Percentiles rank a stretch among this genome's conserved stretches.
These are phyloP conservation scores for Drosophila parabipectinata DNA, from an alignment of 1,140 invertebrate species.

Conservation along the genomic window DNA sequence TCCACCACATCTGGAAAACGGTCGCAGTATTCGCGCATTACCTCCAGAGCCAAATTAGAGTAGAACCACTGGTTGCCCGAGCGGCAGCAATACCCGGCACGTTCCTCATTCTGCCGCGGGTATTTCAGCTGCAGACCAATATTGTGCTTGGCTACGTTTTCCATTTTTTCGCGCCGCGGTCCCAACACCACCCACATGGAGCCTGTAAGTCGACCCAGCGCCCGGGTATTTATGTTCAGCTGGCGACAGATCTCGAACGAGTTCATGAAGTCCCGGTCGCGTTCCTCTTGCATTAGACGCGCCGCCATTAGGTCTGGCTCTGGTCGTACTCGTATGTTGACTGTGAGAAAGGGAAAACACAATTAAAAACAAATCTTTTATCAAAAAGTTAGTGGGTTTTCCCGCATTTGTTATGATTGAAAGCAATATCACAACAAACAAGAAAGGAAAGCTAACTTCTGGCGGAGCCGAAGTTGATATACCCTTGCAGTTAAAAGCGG, in stretches of 20 bases:
- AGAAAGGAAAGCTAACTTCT: no score
- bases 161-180: slow-evolving; percentile 76
- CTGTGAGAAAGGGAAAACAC: slow-evolving; percentile 15
- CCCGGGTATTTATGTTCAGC: slow-evolving; percentile 86
- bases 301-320: slow-evolving; percentile 84
- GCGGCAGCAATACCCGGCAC: slow-evolving; percentile 92
- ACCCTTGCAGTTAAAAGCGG: no score
- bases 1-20: slow-evolving; percentile 91
- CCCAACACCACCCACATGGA: slow-evolving; percentile 88
- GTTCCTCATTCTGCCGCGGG: slow-evolving; percentile 88
- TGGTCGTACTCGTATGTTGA: slow-evolving; percentile 76
- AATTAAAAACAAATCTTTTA: no score
- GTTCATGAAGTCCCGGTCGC: slow-evolving; percentile 75
- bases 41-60: slow-evolving; percentile 88
- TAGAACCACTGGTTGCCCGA: slow-evolving; percentile 91
- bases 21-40: slow-evolving; percentile 88
- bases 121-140: slow-evolving; percentile 97
- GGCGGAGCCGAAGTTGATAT: no score
- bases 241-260: slow-evolving; percentile 63
- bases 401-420: no score
- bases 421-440: not conserved
- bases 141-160: slow-evolving; percentile 88
- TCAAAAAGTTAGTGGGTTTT: no score
- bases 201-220: slow-evolving; percentile 94
- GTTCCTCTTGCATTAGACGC: slow-evolving; percentile 66